A percentile compares a stretch with the other conserved stretches of the same genome.
phyloP scores from a whole-genome alignment of 1,140 invertebrate genomes.

The Samia ricini region DNA sequence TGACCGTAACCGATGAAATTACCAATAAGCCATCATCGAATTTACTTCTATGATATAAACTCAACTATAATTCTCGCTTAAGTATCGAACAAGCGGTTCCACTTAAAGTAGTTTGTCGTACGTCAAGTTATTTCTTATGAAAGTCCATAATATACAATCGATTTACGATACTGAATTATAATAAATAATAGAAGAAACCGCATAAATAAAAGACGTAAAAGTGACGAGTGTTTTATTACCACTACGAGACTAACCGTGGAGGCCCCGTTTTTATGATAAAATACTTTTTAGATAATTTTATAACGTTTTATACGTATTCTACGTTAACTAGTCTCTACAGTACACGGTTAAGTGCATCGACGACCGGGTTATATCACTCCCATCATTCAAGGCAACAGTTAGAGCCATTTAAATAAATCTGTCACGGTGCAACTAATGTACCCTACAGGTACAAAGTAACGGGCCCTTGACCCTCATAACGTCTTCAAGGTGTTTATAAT shows the following conservation, averaged over 20 bases:
- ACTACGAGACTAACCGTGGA: background rate
- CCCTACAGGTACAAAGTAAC: slow-evolving; percentile 46
- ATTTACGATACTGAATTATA: background rate
- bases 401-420: slow-evolving; percentile 60
- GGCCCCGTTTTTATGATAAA: background rate
- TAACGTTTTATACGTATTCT: slow-evolving; percentile 3
- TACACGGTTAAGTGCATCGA: slow-evolving; percentile 8
- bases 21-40: too few relatives aligned
- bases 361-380: slow-evolving; percentile 38
- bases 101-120: background rate
- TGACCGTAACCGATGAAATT: too few relatives aligned
- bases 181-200: background rate
- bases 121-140: background rate
- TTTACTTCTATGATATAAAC: too few relatives aligned
- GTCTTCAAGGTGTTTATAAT: slow-evolving; percentile 26
- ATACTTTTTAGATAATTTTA: slow-evolving; percentile 9
- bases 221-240: slow-evolving; percentile 9
- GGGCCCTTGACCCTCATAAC: slow-evolving; percentile 49
- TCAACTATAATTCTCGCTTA: too few relatives aligned
- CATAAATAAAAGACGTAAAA: background rate
- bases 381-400: slow-evolving; percentile 42
- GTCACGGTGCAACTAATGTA: slow-evolving; percentile 47
- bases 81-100: too few relatives aligned
- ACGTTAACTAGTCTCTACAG: slow-evolving; percentile 6
- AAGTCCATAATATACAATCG: background rate